Conservation (phyloP, 2,797 vertebrate genomes). For the Ciconia nigra region DNA sequence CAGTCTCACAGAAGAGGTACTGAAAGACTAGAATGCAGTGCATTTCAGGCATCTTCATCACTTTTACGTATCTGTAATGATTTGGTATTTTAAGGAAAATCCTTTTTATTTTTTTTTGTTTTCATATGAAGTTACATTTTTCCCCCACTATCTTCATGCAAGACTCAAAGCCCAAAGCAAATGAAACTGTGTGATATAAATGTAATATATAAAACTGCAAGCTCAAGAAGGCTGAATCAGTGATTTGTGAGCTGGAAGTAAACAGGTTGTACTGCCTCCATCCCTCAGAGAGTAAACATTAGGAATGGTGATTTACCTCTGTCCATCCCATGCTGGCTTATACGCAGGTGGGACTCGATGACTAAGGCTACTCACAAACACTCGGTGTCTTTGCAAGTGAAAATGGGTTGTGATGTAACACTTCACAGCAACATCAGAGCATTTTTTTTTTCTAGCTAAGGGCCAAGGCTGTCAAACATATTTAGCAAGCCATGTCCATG, state of each 20-base stretch:
- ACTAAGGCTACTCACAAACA: background rate
- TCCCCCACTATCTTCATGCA: background rate
- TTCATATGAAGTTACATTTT: background rate
- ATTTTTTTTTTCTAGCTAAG: background rate
- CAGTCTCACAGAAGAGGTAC: background rate
- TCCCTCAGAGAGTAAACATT: background rate
- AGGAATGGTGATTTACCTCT: background rate
- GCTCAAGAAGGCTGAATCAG: background rate
- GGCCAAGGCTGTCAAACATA: background rate
- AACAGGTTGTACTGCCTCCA: no score
- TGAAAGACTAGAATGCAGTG: background rate
- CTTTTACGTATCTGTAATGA: fast-evolving
- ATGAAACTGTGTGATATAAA: background rate
- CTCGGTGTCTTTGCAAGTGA: background rate
- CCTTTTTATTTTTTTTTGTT: background rate
- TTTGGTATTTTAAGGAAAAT: background rate
- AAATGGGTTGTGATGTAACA: background rate
- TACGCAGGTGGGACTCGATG: fast-evolving
- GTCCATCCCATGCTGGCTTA: background rate
- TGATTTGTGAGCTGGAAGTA: background rate
- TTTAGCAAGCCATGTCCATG: background rate
- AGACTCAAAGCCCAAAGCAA: background rate
- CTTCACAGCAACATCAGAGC: background rate
- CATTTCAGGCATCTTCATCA: background rate
- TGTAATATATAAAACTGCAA: background rate